Base-by-base conservation (phyloP, 2,888 invertebrate genomes). In the Vanessa cardui region DNA sequence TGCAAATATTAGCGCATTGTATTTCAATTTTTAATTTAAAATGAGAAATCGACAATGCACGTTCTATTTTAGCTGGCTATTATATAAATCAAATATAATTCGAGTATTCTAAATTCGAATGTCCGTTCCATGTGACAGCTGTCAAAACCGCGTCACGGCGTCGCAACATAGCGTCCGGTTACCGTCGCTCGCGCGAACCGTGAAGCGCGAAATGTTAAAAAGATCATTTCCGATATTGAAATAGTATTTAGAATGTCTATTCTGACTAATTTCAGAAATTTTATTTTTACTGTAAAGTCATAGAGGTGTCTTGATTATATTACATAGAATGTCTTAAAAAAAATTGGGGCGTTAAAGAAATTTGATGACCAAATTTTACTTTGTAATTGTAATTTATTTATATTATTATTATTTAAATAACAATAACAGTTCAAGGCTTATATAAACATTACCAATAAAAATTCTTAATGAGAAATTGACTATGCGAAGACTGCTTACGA, bases 101-200 rank as follows among this genome's bases (percentile, higher is more conserved):
- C 86, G 79, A 85, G 85, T 78, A 84, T 86, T 89, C 88, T 88
- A 90, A 89, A 86, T 89, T 82, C 82, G 85, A 87, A 89, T 88
- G 89, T 89, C 89, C 86, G 84, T 80, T 80, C 77, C 80, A 81
- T 84, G 78, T 91, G 92, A 92, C 92, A 91, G 90, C 89, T 92
- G 92, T 92, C 92, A 92, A 87, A 89, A 83, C 87, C 84, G 83
- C 83, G 89, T 89, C 87, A 89, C 85, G 86, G 86, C 86, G 80
- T 68, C 80, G 84, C 86, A 86, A 85, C 80, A 85, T 85, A 87
- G 91, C 91, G 90, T 92, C 90, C 90, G 90, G 91, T 92, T 90
- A 89, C 92, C 83, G 89, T 85, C 89, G 80, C 80, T 87, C 88
- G 83, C 76, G 75, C 70, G 81, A 78, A 83, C 85, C 88, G 87